A percentile compares a stretch with the other conserved stretches of the same genome.
Evolutionary conservation across 2,888 invertebrate species (phyloP).

Genomic region (Lycocerus yunnanus): DNA sequence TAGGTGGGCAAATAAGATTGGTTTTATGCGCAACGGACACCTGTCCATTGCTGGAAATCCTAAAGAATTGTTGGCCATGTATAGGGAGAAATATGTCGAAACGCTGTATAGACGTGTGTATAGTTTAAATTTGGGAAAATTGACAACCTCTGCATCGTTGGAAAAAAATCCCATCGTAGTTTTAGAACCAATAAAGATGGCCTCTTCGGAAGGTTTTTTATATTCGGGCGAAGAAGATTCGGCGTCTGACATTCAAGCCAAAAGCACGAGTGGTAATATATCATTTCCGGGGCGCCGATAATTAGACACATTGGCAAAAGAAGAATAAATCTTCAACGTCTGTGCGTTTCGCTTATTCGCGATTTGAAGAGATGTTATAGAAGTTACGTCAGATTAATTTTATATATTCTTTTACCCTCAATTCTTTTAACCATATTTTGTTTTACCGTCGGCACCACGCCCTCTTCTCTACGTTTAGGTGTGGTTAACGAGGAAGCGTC

Average conservation of each 20-base stretch:
- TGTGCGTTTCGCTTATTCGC: constrained; percentile 8
- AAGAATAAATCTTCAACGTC: neutral
- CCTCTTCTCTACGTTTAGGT: constrained; percentile 23
- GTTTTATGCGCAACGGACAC: constrained; percentile 30
- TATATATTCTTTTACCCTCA: constrained; percentile 25
- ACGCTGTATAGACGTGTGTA: constrained; percentile 27
- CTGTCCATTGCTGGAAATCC: constrained; percentile 29
- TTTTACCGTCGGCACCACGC: constrained; percentile 28
- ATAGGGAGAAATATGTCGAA: constrained; percentile 26
- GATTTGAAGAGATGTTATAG: constrained; percentile 21
- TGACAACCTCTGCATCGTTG: constrained; percentile 16
- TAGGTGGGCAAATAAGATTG: constrained; percentile 25
- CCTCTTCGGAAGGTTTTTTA: constrained; percentile 33
- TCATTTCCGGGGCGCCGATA: neutral
- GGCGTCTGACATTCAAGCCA: neutral
- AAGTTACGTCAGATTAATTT: constrained; percentile 18
- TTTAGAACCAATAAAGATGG: constrained; percentile 13
- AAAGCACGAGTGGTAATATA: neutral
- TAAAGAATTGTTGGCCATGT: constrained; percentile 13
- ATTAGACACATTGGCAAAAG: neutral
- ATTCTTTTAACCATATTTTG: constrained; percentile 25
- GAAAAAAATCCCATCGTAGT: constrained; percentile 28
- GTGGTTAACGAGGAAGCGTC: constrained; percentile 29
- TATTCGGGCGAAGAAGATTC: constrained; percentile 20
- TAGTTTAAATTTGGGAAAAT: constrained; percentile 4